phyloP scores from a whole-genome alignment of 2,113 vertebrate species.

The Cyprinus carpio region DNA sequence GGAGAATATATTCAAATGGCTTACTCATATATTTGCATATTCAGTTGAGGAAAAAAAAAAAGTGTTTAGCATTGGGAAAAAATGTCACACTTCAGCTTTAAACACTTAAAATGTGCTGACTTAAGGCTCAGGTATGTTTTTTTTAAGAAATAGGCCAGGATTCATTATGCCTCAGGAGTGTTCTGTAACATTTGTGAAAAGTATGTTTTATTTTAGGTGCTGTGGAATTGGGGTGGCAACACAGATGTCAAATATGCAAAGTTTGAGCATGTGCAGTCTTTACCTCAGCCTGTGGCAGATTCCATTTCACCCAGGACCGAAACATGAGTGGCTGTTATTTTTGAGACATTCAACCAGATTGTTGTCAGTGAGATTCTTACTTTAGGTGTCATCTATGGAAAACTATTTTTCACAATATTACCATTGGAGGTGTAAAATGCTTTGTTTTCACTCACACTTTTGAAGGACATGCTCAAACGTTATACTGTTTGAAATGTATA shows the following conservation, averaged over 20 bases:
- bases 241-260: constrained; percentile 23
- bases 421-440: background rate
- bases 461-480: background rate
- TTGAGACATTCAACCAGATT: background rate
- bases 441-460: background rate
- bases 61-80: background rate
- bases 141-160: background rate
- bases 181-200: constrained; percentile 7
- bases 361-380: background rate
- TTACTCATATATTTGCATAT: background rate
- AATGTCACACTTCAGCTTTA: background rate
- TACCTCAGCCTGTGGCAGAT: background rate
- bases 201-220: constrained; percentile 12
- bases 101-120: constrained; percentile 7
- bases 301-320: background rate
- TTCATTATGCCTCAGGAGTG: background rate
- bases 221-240: background rate
- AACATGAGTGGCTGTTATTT: background rate
- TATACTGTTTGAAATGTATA: background rate
- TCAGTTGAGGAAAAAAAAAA: background rate
- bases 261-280: background rate
- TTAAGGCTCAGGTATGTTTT: background rate
- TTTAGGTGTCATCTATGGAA: background rate
- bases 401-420: background rate
- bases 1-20: background rate